Evolutionary conservation across 2,113 vertebrate species (phyloP), one percentile per base, ranked within the genome.

Genomic region (Lanius collurio): DNA sequence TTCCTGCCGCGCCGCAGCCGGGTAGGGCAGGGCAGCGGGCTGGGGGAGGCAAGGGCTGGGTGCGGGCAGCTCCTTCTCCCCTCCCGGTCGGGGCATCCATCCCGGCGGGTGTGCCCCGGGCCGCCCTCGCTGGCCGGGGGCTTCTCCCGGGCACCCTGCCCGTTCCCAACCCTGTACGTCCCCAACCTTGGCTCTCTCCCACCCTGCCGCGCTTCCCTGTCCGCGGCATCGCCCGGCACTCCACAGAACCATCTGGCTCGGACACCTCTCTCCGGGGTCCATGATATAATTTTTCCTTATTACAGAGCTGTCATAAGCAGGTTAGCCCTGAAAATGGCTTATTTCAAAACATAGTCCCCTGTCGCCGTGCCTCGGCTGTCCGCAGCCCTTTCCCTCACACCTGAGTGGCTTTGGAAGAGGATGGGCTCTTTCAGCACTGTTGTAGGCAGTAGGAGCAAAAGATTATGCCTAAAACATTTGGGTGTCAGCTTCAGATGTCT

Each of bases 191-290:
- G 13, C 15, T 28, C 10, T 18, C 22, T 16, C 15, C 33, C 5
- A 2, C 3, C 44, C 52, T 17, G 56, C 14, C 1, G 1, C 6
- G 0, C 10, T 56, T 4, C 26, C 41, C n/a, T 8, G n/a, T 3
- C 27, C 10, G 5, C 6, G 2, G 6, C 12, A 0, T 31, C 16
- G 20, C 9, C 1, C 42, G 1, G 1, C 1, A 0, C 27, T 71
- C 13, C 15, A 4, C 44, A 0, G 5, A 8, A 26, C 10, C 8
- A 0, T 37, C 37, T 4, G 13, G 4, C 33, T 67, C 2, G 0
- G 17, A 8, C 10, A 11, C 9, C 16, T 13, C 10, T 39, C 12
- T 60, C 15, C 10, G 1, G 11, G 11, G 7, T 13, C 31, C 21
- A 0, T 16, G 18, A 11, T 49, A 8, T 1, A 9, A 5, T 46